Conservation (phyloP, 2,113 vertebrate genomes). For the Nerophis lumbriciformis region DNA sequence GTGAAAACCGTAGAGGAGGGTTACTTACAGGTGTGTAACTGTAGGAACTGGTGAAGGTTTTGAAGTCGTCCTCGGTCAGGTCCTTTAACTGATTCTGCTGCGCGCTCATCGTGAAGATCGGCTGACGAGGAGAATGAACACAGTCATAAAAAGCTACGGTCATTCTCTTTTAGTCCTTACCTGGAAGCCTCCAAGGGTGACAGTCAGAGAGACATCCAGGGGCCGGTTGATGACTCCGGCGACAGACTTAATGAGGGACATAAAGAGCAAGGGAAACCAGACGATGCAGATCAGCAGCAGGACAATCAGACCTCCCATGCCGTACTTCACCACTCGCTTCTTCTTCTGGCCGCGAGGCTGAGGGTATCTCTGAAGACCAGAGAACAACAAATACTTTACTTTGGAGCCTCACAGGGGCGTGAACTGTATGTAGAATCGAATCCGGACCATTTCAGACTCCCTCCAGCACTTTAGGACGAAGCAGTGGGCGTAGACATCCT, state of each 20-base stretch:
- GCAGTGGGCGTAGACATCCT: conserved; percentile 98
- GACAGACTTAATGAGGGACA: conserved; percentile 97
- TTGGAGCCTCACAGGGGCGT: too few relatives aligned
- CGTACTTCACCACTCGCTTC: conserved; percentile 98
- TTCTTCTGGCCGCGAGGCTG: conserved; percentile 97
- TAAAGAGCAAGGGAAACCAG: conserved; percentile 99
- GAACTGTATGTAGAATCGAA: too few relatives aligned
- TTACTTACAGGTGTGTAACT: conserved; percentile 46
- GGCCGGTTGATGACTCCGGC: conserved; percentile 91
- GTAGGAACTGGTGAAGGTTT: conserved; percentile 35
- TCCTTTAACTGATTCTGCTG: conserved; percentile 84
- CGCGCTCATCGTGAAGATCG: conserved; percentile 98
- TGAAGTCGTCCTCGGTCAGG: conserved; percentile 44
- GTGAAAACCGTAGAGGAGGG: not conserved
- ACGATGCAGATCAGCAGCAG: conserved; percentile 95
- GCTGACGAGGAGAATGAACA: conserved; percentile 65
- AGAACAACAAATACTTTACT: not conserved
- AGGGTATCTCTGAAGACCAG: conserved; percentile 82
- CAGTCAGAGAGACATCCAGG: conserved; percentile 87
- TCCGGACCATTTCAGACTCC: conserved; percentile 89
- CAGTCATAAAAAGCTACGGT: too few relatives aligned
- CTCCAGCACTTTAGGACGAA: conserved; percentile 98
- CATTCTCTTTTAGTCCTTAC: conserved; percentile 48
- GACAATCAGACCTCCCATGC: conserved; percentile 98
- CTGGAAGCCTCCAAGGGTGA: conserved; percentile 95